Conservation (phyloP, 2,113 vertebrate species). For the Silurus asotus region DNA sequence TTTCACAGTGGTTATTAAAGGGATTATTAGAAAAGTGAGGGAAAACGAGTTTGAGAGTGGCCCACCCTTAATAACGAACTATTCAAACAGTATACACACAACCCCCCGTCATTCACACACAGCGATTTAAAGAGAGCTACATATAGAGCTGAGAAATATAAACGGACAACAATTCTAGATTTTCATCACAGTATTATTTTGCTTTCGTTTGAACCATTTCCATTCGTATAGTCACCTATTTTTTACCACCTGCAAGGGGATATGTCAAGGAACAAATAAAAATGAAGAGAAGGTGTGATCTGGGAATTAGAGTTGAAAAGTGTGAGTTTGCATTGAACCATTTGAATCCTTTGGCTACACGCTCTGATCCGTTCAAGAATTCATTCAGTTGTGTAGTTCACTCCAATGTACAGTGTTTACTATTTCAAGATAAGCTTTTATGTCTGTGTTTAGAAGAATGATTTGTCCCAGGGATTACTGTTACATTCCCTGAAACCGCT, state of each 20-base stretch:
- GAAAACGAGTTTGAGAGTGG: not conserved
- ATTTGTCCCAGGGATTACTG: not conserved
- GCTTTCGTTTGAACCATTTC: not conserved
- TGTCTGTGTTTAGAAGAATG: not conserved
- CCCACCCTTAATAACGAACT: not conserved
- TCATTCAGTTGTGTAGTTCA: not conserved
- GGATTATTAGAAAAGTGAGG: not conserved
- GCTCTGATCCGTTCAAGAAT: not conserved
- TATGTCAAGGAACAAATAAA: not conserved
- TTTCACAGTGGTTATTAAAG: not conserved
- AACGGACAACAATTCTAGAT: too few relatives aligned
- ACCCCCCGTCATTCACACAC: not conserved
- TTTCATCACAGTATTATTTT: not conserved
- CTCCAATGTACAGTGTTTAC: not conserved
- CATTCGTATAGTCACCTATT: not conserved
- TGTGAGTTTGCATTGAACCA: not conserved
- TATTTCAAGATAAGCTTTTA: not conserved
- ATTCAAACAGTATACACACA: not conserved
- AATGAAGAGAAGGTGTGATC: not conserved
- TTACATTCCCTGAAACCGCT: not conserved
- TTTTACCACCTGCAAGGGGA: not conserved
- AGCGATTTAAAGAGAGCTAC: not conserved
- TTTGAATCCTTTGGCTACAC: not conserved
- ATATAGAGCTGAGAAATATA: too few relatives aligned
- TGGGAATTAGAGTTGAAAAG: not conserved